phyloP scores from a whole-genome alignment of 2,888 invertebrate genomes.

The Drosophila cognata region DNA sequence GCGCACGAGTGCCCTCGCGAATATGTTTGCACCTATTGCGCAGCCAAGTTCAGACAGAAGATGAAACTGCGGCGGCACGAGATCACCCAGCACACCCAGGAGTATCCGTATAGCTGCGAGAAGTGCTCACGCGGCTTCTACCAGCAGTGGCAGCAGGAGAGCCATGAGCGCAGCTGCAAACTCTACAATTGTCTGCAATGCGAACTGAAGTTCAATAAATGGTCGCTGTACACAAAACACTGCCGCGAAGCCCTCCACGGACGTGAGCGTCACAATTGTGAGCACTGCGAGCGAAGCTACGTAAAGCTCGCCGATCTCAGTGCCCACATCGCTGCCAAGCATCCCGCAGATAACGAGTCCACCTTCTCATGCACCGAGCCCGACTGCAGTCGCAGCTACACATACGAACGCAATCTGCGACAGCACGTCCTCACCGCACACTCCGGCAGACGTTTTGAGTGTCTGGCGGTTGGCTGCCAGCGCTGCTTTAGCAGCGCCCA shows the following conservation, averaged over 20 bases:
- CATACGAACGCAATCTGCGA: slow-evolving; percentile 86
- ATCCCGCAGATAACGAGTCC: slow-evolving; percentile 52
- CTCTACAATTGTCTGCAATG: slow-evolving; percentile 85
- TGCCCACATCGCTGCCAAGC: slow-evolving; percentile 84
- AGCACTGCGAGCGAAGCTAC: slow-evolving; percentile 86
- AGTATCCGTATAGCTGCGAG: slow-evolving; percentile 86
- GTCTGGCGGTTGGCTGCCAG: slow-evolving; percentile 80
- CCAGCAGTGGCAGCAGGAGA: slow-evolving; percentile 85
- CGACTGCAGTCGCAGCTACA: slow-evolving; percentile 85
- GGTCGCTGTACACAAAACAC: slow-evolving; percentile 76
- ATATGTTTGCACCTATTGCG: slow-evolving; percentile 86
- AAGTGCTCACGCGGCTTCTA: slow-evolving; percentile 86
- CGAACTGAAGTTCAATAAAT: slow-evolving; percentile 75
- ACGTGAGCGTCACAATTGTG: slow-evolving; percentile 86
- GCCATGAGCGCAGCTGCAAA: slow-evolving; percentile 84
- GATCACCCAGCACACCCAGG: slow-evolving; percentile 86
- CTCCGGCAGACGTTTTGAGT: slow-evolving; percentile 85
- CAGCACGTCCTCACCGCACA: slow-evolving; percentile 87
- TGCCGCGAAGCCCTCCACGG: slow-evolving; percentile 79
- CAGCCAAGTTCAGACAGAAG: slow-evolving; percentile 86
- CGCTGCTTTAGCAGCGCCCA: slow-evolving; percentile 77
- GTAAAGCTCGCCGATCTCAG: slow-evolving; percentile 86
- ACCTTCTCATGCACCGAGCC: slow-evolving; percentile 81
- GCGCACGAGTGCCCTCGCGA: slow-evolving; percentile 85
- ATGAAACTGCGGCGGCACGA: slow-evolving; percentile 87